Base-by-base conservation (phyloP, 2,113 vertebrate genomes). In the Lepus europaeus region DNA sequence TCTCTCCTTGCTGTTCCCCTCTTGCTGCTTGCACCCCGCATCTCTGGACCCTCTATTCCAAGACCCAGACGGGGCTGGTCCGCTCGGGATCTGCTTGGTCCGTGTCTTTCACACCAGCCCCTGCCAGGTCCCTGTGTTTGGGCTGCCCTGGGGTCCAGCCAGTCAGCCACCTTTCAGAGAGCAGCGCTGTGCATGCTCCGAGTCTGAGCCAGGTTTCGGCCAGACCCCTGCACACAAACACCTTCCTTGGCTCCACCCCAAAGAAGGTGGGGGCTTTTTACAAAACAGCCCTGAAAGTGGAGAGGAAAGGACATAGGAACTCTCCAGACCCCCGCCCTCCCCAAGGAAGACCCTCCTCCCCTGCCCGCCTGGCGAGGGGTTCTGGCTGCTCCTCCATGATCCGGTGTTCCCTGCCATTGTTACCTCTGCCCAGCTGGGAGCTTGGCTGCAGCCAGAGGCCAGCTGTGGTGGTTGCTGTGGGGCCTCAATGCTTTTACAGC, bases 351-450 rank as follows among this genome's bases (percentile, higher is more conserved):
- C 53, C 61, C 45, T 39, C 23, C 33, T 68, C 20, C 29, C 29
- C 45, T 31, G 61, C 53, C 53, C 12, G 3, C 36, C 19, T 0
- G 16, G 33, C 0, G 0, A n/a, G 64, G 12, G 9, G 51, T 74
- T 82, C 88, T 61, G 63, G 64, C 27, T 22, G 4, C 39, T 61
- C 49, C 29, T 78, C 39, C 6, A 1, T 31, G 61, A 39, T 87
- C 33, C 77, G 64, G 23, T 51, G 16, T 66, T 77, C 49, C 69
- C 69, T 73, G 66, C 53, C 66, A 56, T 59, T 16, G 2, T 70
- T 66, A 59, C 51, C 61, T 81, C 69, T 85, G 51, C 33, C 69
- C 63, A 33, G 22, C 68, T 5, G 68, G n/a, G 20, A 64, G n/a
- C 51, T 66, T 72, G 77, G 29, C 49, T 77, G 87, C 77, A 56